Evolutionary conservation across 2,113 vertebrate species (phyloP), one percentile per base, ranked within the genome.

Genomic region (Microcebus ravelobensis): DNA sequence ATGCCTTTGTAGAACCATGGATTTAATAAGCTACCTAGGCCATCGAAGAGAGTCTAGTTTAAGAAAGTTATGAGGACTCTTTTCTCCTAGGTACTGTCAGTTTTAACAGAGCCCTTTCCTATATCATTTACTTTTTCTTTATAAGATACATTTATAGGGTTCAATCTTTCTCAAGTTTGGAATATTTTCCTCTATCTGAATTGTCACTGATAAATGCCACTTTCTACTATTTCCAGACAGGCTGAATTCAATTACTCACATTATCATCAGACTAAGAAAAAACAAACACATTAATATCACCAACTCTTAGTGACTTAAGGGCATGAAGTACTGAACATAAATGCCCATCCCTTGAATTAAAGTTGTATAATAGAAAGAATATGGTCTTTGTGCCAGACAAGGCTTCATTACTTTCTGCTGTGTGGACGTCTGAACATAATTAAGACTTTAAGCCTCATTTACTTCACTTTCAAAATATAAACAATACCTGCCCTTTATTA

Each of bases 251-350:
- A 77, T 84, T 71, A 81, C 31, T 94, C 52, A 90, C 25, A 65
- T 82, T 85, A 95, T 76, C 50, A 79, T 57, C 63, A 85, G 73
- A 92, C 67, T 91, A 93, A 93, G 27, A 96, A 59, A 97, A 92
- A 94, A 61, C 67, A 88, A 90, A 80, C 29, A 93, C 27, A 90
- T 83, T 95, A 93, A 88, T 83, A 95, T 84, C 65, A 90, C 18
- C 4, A 18, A 74, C 84, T 91, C 34, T 52, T 61, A 45, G n/a
- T 42, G 77, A 92, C 59, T 83, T 86, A 39, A 77, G 63, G 76
- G 50, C 89, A 85, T 85, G 70, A 94, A 68, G 20, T 23, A 59
- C 45, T 42, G 27, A 95, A 70, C n/a, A 71, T 73, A 70, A 80
- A 81, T n/a, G 29, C 23, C 36, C 89, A 48, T n/a, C 3, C 36